Percentiles rank a stretch among this genome's conserved stretches.
Evolutionary conservation across 1,140 invertebrate species (phyloP).

Genomic region (Drosophila repletoides): DNA sequence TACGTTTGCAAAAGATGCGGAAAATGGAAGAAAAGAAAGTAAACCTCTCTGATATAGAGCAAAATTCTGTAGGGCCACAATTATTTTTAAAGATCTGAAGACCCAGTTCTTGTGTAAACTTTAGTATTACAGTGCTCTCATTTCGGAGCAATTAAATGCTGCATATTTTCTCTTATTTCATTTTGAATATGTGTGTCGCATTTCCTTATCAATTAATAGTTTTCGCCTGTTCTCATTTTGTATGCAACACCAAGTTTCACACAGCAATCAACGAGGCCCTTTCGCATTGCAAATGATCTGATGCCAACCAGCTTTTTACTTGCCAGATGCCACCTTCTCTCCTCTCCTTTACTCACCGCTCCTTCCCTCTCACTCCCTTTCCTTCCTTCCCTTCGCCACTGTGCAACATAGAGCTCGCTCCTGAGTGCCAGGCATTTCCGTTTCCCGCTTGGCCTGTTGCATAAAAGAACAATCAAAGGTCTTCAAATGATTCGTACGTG

Average conservation of each 20-base stretch:
- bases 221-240: slow-evolving; percentile 49
- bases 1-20: too few relatives aligned
- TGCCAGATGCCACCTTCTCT: background rate
- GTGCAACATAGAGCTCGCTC: slow-evolving; percentile 5
- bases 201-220: slow-evolving; percentile 41
- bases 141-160: slow-evolving; percentile 19
- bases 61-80: too few relatives aligned
- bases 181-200: slow-evolving; percentile 9
- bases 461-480: slow-evolving; percentile 71
- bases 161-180: slow-evolving; percentile 10
- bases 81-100: too few relatives aligned
- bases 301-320: background rate
- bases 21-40: too few relatives aligned
- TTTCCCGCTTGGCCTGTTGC: slow-evolving; percentile 69
- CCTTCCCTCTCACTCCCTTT: background rate
- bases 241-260: slow-evolving; percentile 59
- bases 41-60: too few relatives aligned
- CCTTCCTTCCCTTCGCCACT: background rate
- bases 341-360: background rate
- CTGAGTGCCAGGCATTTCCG: slow-evolving; percentile 34
- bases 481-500: slow-evolving; percentile 72
- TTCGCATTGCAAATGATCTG: slow-evolving; percentile 60
- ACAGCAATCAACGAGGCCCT: slow-evolving; percentile 68
- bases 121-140: slow-evolving; percentile 10
- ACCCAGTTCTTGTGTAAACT: slow-evolving; percentile 11